Conservation (phyloP, 2,797 vertebrate genomes). For the Megalops cyprinoides region DNA sequence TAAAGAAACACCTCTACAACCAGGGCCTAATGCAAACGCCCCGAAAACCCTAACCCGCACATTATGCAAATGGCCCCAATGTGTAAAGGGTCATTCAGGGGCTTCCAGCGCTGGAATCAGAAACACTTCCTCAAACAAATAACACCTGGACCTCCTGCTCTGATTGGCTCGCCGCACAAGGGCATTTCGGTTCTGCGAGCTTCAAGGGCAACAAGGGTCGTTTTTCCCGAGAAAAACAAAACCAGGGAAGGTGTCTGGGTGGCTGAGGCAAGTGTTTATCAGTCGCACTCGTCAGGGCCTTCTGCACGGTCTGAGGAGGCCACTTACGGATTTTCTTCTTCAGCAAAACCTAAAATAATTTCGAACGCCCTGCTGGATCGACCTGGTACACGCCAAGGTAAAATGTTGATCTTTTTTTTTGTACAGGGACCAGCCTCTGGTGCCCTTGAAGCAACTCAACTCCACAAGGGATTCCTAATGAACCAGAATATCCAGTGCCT, state of each 20-base stretch:
- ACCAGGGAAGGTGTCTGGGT: neutral
- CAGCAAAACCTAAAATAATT: neutral
- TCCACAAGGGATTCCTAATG: neutral
- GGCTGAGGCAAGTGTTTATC: neutral
- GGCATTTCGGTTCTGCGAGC: slow-evolving; percentile 1
- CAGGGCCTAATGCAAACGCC: neutral
- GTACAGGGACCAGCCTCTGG: neutral
- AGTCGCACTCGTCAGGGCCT: neutral
- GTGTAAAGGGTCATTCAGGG: slow-evolving; percentile 14
- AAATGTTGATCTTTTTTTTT: neutral
- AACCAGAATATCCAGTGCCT: neutral
- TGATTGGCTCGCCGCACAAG: slow-evolving; percentile 12
- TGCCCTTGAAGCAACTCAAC: neutral
- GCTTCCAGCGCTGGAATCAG: slow-evolving; percentile 8
- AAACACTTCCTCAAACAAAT: slow-evolving; percentile 20
- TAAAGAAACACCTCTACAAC: neutral
- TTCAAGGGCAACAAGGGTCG: slow-evolving; percentile 3
- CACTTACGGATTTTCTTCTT: neutral
- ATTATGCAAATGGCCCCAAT: neutral
- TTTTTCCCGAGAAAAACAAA: neutral
- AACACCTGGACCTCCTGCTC: slow-evolving; percentile 15
- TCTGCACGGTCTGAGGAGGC: neutral
- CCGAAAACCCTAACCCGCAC: neutral
- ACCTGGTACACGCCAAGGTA: neutral
- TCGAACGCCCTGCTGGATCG: neutral